Base-by-base conservation (phyloP, 1,140 invertebrate species). In the Ephestia elutella region DNA sequence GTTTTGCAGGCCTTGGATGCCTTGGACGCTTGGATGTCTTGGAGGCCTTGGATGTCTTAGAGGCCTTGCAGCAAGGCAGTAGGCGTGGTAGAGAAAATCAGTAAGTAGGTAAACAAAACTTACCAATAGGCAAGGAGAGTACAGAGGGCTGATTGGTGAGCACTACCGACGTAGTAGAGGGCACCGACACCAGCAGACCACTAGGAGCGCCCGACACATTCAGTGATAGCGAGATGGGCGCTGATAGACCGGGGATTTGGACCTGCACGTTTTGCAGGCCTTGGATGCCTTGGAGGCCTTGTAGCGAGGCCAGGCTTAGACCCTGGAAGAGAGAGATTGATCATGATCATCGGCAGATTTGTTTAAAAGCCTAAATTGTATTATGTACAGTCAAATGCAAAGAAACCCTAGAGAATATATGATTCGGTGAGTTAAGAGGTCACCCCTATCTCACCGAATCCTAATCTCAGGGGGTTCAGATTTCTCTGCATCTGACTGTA, bases 211-310 rank as follows among this genome's bases (percentile, higher is more conserved):
- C 86, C 44, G 91, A 92, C 60, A 93, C 92, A 71, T 93, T 94
- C 54, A 95, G 81, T 21, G 94, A 94, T 70, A 95, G 87, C 28
- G 94, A 95, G 70, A 96, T 95, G 10, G 94, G 94, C 66, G 94
- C 93, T 11, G 93, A 90, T 44, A 95, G 90, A 44, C 94, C 94
- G 15, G 93, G 93, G 69, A 95, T 93, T 73, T 95, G 95, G 32
- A 95, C 93, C 88, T 94, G 90, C 9, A 95, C 93, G 86, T 95
- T 95, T 86, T 96, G 94, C 17, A 95, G 82, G 51, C 93, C 93
- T 54, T 94, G 92, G 55, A 95, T 91, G 2, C 92, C 90, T 75
- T 93, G 92, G 3, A 91, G 90, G 9, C 91, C 90, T 76, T 93
- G 93, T 50, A 96, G 90, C 71, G 21, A 25, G 7, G 21, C 21